Evolutionary conservation across 1,140 invertebrate species (phyloP).

Genomic region (Lordiphosa collinella): DNA sequence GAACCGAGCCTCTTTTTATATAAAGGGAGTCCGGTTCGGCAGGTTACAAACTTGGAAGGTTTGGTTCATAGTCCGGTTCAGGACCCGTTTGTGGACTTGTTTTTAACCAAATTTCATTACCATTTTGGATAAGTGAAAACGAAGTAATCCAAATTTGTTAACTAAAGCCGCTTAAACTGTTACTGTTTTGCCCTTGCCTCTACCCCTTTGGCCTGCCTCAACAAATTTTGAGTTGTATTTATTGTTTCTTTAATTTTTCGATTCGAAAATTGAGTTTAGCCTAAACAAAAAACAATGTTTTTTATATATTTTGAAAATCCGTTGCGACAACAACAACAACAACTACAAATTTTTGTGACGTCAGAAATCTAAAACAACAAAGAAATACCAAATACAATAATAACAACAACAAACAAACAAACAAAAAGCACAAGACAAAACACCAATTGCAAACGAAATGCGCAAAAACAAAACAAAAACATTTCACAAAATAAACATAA

Average conservation of each 20-base stretch:
- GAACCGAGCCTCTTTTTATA: too few species aligned
- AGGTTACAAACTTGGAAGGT: too few species aligned
- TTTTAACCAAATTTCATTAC: too few species aligned
- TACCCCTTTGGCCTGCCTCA: too few species aligned
- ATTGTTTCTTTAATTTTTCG: conserved; percentile 15
- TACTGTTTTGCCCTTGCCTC: too few species aligned
- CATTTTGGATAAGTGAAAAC: too few species aligned
- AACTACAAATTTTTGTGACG: conserved; percentile 64
- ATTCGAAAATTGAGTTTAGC: background rate
- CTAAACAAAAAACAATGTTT: conserved; percentile 1
- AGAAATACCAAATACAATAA: conserved; percentile 6
- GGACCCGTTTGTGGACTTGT: too few species aligned
- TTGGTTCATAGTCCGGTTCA: too few species aligned
- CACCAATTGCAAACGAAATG: conserved; percentile 19
- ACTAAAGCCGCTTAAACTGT: too few species aligned
- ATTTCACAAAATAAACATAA: conserved; percentile 24
- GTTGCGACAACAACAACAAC: conserved; percentile 60
- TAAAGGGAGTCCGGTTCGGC: too few species aligned
- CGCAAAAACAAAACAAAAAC: conserved; percentile 3
- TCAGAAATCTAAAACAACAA: conserved; percentile 64
- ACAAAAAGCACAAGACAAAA: conserved; percentile 22
- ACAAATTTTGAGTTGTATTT: conserved; percentile 7
- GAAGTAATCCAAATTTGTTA: too few species aligned
- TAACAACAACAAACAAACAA: conserved; percentile 20
- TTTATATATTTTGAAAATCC: conserved; percentile 68